These are phyloP conservation scores for Sarcophaga variegata DNA, from an alignment of 2,888 invertebrate genomes.

Conservation along the genomic window DNA sequence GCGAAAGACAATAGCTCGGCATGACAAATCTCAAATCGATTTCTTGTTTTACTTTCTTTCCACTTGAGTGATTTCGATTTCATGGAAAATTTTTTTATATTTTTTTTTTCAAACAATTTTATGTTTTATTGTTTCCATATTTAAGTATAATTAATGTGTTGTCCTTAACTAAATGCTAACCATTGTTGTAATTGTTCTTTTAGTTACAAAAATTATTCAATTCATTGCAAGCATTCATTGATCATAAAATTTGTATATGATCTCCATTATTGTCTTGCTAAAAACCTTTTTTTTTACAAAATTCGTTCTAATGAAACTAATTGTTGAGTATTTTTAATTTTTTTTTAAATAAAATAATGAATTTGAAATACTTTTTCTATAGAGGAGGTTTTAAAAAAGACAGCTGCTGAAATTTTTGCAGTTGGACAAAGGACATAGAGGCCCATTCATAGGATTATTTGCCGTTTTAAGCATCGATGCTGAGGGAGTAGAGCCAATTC, in stretches of 20 bases:
- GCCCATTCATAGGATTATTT: too few species aligned
- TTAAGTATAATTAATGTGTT: conserved; percentile 72
- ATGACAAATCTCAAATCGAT: conserved; percentile 68
- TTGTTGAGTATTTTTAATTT: background rate
- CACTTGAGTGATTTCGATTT: conserved; percentile 46
- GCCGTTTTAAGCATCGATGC: too few species aligned
- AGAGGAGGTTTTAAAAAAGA: too few species aligned
- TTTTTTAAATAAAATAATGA: too few species aligned
- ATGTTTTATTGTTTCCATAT: conserved; percentile 36
- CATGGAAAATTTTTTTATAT: conserved; percentile 3
- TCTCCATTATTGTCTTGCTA: conserved; percentile 48
- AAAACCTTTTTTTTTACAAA: conserved; percentile 30
- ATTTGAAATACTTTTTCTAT: too few species aligned
- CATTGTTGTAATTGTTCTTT: conserved; percentile 58
- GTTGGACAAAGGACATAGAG: too few species aligned
- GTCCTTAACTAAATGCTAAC: conserved; percentile 70
- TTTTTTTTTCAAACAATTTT: conserved; percentile 15
- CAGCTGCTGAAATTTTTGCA: too few species aligned
- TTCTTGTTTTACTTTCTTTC: conserved; percentile 31
- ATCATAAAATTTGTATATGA: conserved; percentile 48
- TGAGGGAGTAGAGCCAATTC: too few species aligned
- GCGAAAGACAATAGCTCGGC: conserved; percentile 70
- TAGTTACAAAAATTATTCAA: conserved; percentile 63
- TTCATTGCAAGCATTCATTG: conserved; percentile 64
- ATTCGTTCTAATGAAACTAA: conserved; percentile 20